A percentile compares a stretch with the other conserved stretches of the same genome.
phyloP scores from a whole-genome alignment of 2,797 vertebrate genomes.

The Sebastes jordani region DNA sequence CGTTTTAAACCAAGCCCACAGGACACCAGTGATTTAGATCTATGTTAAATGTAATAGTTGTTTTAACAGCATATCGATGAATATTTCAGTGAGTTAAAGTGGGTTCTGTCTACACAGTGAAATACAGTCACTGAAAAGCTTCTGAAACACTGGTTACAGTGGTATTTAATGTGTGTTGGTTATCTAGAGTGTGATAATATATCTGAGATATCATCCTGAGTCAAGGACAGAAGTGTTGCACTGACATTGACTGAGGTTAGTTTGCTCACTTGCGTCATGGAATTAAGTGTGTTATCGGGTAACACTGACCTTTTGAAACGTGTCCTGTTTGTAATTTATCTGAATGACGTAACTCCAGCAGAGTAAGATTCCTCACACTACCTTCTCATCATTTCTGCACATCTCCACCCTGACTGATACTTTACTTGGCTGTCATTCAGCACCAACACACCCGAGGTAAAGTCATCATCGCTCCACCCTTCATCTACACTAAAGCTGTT shows the following conservation, averaged over 20 bases:
- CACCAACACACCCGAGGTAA: neutral
- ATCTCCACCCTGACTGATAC: neutral
- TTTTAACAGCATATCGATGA: neutral
- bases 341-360: neutral
- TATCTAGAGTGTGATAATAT: neutral
- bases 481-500: neutral
- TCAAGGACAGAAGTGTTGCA: conserved; percentile 23
- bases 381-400: neutral
- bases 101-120: neutral
- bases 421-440: neutral
- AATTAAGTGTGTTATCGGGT: conserved; percentile 39
- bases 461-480: neutral
- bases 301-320: conserved; percentile 34
- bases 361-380: neutral
- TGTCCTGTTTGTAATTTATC: conserved; percentile 27
- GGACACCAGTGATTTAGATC: neutral
- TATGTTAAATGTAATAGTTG: neutral
- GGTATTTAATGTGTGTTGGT: neutral
- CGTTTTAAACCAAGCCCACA: neutral
- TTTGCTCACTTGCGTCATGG: conserved; percentile 12
- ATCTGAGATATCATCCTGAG: neutral
- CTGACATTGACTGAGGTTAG: conserved; percentile 27
- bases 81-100: neutral
- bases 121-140: neutral
- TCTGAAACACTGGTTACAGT: neutral